These are phyloP conservation scores for Eustalomyia histrio DNA, from an alignment of 2,888 invertebrate species.

Conservation along the genomic window DNA sequence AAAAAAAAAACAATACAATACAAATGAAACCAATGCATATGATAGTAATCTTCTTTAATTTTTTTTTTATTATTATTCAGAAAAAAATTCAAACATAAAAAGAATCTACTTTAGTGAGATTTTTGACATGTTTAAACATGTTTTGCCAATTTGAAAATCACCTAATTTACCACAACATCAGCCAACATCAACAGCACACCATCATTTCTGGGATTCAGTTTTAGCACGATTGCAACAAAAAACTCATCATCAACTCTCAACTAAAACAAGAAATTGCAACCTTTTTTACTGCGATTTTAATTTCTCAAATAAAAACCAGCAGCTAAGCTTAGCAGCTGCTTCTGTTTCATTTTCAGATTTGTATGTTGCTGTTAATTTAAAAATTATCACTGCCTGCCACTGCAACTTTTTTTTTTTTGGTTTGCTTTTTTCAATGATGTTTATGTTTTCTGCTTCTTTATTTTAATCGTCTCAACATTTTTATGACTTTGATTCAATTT, in stretches of 20 bases:
- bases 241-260: background rate
- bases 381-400: slow-evolving; percentile 51
- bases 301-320: slow-evolving; percentile 31
- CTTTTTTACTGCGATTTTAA: slow-evolving; percentile 14
- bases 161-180: slow-evolving; percentile 71
- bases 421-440: no score
- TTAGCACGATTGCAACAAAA: slow-evolving; percentile 9
- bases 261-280: slow-evolving; percentile 40
- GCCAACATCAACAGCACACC: slow-evolving; percentile 53
- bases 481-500: slow-evolving; percentile 60
- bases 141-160: slow-evolving; percentile 77
- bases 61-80: background rate
- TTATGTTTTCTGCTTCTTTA: slow-evolving; percentile 10
- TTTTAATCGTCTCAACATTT: slow-evolving; percentile 58
- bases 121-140: slow-evolving; percentile 69
- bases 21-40: background rate
- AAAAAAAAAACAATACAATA: background rate
- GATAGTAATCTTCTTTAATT: slow-evolving; percentile 21
- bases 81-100: slow-evolving; percentile 42
- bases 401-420: no score
- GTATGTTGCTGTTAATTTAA: slow-evolving; percentile 48
- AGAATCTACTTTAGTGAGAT: slow-evolving; percentile 60
- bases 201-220: slow-evolving; percentile 18
- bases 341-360: slow-evolving; percentile 43
- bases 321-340: slow-evolving; percentile 29